Base-by-base conservation (phyloP, 2,888 invertebrate species). In the Drosophila kokeensis region DNA sequence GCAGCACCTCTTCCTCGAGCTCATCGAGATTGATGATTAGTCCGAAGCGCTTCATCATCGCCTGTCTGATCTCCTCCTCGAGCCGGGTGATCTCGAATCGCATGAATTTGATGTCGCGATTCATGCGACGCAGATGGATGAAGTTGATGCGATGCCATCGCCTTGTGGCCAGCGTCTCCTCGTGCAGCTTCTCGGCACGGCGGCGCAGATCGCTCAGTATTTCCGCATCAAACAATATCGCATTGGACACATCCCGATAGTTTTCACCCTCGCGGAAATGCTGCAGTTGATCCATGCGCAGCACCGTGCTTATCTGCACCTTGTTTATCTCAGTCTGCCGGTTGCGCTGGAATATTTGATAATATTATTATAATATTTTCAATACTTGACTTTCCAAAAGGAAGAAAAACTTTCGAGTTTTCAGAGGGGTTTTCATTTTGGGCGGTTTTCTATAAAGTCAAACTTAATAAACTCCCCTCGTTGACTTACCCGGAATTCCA, bases 251-350 rank as follows among this genome's bases (percentile, higher is more conserved):
- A 15, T 94, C 94, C 0, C 91, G 92, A 11, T 94, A 82, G 2
- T 94, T 94, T 0, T 94, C 92, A 0, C 94, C 94, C 7, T 94
- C 93, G 11, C 85, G 89, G 50, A 94, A 93, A 83, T 95, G 94
- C 85, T 95, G 94, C 29, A 97, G 93, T 90, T 97, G 97, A 90
- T 95, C 94, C 85, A 96, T 94, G 38, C 95, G 95, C 29, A 97
- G 87, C 10, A 97, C 93, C 0, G 96, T 94, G 4, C 96, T 95
- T 67, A 95, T 94, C 59, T 96, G 95, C 4, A 98, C 95, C 65
- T 97, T 95, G 89, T 98, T 98, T 90, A 98, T 92, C 90, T 96
- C 94, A 70, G 94, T 94, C 92, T 98, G 98, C 1, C 92, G 80
- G 18, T 85, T 86, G 21, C 90, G 94, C 96, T 97, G 83, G 21